Conservation (phyloP, 2,113 vertebrate genomes). For the Sceloporus tristichus region DNA sequence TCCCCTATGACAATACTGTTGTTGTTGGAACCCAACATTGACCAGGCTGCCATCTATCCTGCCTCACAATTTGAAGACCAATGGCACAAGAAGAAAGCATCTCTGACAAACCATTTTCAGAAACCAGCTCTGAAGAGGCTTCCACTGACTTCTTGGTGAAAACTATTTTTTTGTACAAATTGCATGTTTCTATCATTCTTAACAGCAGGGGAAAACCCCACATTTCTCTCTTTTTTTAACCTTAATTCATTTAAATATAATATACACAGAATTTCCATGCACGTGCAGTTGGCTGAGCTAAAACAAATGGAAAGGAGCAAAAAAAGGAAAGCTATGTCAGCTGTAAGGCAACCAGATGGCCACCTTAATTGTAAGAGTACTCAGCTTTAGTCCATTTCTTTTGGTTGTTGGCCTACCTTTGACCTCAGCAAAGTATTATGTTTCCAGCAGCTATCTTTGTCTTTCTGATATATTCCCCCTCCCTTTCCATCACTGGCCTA, state of each 20-base stretch:
- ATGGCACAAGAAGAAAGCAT: neutral
- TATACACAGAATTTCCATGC: conserved; percentile 6
- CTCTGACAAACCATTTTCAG: neutral
- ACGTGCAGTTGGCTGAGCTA: neutral
- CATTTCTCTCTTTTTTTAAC: neutral
- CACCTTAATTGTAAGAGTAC: neutral
- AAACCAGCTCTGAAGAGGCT: neutral
- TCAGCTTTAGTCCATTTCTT: neutral
- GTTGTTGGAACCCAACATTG: neutral
- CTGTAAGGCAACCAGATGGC: neutral
- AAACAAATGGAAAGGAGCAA: neutral
- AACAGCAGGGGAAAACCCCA: neutral
- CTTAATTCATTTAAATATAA: conserved; percentile 19
- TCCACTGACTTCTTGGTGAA: neutral
- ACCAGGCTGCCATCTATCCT: neutral
- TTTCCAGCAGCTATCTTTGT: neutral
- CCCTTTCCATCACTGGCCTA: neutral
- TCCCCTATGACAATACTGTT: neutral
- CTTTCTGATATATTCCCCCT: neutral
- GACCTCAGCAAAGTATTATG: neutral
- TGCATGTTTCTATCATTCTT: neutral
- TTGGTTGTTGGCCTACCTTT: conserved; percentile 10
- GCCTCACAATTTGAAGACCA: neutral
- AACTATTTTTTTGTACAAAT: neutral
- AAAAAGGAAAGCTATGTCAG: neutral